A percentile compares a stretch with the other conserved stretches of the same genome.
Conservation (phyloP, 1,140 invertebrate genomes). For the Drosophila suzukii region DNA sequence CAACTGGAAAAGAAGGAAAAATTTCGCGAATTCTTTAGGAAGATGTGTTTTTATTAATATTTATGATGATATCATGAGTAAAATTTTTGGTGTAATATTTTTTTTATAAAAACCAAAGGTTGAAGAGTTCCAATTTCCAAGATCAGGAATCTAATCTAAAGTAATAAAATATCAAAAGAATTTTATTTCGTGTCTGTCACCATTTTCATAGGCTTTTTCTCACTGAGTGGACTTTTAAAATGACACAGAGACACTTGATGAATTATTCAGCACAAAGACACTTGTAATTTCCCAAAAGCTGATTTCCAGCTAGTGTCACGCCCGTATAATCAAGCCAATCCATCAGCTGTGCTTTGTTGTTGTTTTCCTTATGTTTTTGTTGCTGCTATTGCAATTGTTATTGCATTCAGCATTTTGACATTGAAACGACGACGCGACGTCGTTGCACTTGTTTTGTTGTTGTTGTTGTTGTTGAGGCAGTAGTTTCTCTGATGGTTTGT, state of each 20-base stretch:
- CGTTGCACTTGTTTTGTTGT: constrained; percentile 18
- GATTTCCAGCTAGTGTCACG: constrained; percentile 22
- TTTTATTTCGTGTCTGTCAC: not conserved
- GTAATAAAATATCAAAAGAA: too few species aligned
- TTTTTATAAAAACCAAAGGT: too few species aligned
- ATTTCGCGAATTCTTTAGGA: not conserved
- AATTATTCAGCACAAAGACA: constrained; percentile 31
- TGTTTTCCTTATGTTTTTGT: not conserved
- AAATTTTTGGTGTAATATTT: too few species aligned
- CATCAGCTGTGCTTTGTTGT: constrained; percentile 25
- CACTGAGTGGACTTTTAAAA: constrained; percentile 2
- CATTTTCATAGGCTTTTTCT: not conserved
- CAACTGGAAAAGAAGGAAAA: not conserved
- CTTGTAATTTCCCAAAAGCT: constrained; percentile 30
- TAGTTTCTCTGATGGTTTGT: constrained; percentile 5
- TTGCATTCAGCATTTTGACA: constrained; percentile 39
- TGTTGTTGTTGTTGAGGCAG: not conserved
- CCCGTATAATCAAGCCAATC: constrained; percentile 24
- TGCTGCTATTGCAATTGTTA: constrained; percentile 13
- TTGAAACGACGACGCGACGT: constrained; percentile 28
- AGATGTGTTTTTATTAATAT: too few species aligned
- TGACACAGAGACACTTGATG: not conserved
- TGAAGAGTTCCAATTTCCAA: too few species aligned
- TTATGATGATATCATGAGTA: too few species aligned
- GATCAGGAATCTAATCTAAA: too few species aligned